These are phyloP conservation scores for western clawed frog (Xenopus tropicalis) DNA, from an alignment of 2,113 vertebrate species.

Conservation along the genomic window DNA sequence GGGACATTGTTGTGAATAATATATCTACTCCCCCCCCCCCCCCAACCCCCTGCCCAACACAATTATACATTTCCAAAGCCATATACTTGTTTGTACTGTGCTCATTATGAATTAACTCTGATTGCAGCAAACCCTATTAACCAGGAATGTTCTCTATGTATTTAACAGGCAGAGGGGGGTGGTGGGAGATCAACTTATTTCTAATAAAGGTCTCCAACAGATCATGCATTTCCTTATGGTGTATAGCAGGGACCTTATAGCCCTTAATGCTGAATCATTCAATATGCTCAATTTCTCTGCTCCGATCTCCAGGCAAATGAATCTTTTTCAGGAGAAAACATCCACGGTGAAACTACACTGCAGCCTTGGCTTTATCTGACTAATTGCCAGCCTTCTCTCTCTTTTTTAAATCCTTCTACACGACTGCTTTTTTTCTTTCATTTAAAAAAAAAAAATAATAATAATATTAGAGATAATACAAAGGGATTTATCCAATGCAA, in stretches of 20 bases:
- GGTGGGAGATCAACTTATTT: neutral
- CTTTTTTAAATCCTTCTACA: neutral
- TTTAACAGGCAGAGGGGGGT: neutral
- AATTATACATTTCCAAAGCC: no score
- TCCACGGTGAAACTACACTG: neutral
- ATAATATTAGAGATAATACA: slow-evolving; percentile 16
- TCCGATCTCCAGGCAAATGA: slow-evolving; percentile 4
- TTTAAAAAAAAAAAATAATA: neutral
- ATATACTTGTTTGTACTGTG: no score
- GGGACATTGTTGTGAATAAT: no score
- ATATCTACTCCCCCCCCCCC: no score
- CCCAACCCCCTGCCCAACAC: no score
- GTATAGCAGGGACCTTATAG: neutral
- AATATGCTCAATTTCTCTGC: slow-evolving; percentile 7
- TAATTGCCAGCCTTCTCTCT: neutral
- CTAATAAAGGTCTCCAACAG: neutral
- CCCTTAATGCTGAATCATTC: slow-evolving; percentile 31
- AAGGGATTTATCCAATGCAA: slow-evolving; percentile 5
- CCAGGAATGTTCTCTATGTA: neutral
- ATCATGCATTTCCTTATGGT: slow-evolving; percentile 6
- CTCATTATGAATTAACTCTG: neutral
- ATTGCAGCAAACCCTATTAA: neutral
- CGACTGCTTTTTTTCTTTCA: neutral
- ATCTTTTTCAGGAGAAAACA: slow-evolving; percentile 10
- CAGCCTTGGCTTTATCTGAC: neutral